Conservation (phyloP, 2,113 vertebrate species). For the Hypomesus transpacificus region DNA sequence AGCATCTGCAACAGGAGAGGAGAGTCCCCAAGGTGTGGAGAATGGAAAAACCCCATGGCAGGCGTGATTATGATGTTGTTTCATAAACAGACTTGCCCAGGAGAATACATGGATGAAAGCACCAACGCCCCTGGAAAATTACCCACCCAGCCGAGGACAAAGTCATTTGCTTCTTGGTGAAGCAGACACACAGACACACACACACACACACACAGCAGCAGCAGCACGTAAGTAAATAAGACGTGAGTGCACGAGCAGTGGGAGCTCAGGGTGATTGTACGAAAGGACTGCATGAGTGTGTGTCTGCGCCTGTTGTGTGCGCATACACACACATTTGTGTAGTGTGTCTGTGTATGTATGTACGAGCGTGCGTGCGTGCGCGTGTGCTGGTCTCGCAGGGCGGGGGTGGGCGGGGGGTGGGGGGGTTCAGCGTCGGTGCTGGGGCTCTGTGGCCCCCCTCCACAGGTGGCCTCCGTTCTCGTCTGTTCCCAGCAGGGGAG, state of each 20-base stretch:
- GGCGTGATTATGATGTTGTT: conserved; percentile 57
- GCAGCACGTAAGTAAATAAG: background rate
- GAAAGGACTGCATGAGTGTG: background rate
- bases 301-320: background rate
- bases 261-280: background rate
- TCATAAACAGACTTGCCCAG: conserved; percentile 37
- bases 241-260: conserved; percentile 12
- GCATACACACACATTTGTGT: no score
- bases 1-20: conserved; percentile 38
- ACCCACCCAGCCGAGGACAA: conserved; percentile 35
- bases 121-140: conserved; percentile 47
- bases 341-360: no score
- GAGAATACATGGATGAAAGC: conserved; percentile 55
- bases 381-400: no score
- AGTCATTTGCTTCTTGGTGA: conserved; percentile 42
- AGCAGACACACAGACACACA: conserved; percentile 11
- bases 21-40: conserved; percentile 25
- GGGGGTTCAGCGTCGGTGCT: background rate
- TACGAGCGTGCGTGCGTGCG: no score
- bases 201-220: background rate
- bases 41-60: conserved; percentile 40
- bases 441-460: background rate
- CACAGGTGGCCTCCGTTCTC: conserved; percentile 27
- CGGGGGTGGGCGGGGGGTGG: no score
- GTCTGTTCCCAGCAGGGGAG: conserved; percentile 24